These are phyloP conservation scores for Microctonus aethiopoides DNA, from an alignment of 2,888 invertebrate genomes.

Conservation along the genomic window DNA sequence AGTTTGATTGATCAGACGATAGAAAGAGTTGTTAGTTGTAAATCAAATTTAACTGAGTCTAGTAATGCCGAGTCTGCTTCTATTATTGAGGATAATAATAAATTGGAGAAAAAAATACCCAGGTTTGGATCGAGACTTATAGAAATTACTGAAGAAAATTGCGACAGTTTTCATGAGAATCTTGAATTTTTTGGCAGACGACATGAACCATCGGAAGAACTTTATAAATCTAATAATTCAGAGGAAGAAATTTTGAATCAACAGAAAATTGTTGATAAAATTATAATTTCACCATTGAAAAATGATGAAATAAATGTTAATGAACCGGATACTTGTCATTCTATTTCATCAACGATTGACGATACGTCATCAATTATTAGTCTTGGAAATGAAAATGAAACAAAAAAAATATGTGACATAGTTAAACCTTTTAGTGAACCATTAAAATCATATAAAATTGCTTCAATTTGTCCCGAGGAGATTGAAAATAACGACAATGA, in stretches of 20 bases:
- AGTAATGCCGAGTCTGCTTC: slow-evolving; percentile 41
- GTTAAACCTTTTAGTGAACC: slow-evolving; percentile 19
- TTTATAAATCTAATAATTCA: slow-evolving; percentile 38
- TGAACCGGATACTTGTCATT: slow-evolving; percentile 10
- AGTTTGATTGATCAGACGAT: slow-evolving; percentile 58
- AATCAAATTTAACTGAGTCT: slow-evolving; percentile 40
- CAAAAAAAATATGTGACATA: background rate
- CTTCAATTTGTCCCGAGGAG: background rate
- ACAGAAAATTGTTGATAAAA: slow-evolving; percentile 35
- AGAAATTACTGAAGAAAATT: slow-evolving; percentile 62
- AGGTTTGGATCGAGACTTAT: slow-evolving; percentile 54
- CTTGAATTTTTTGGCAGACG: slow-evolving; percentile 60
- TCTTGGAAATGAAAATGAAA: background rate
- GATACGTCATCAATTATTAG: slow-evolving; percentile 10
- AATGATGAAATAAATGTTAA: slow-evolving; percentile 7
- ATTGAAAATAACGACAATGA: slow-evolving; percentile 23
- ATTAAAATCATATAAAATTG: slow-evolving; percentile 18
- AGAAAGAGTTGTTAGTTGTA: slow-evolving; percentile 56
- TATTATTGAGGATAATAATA: slow-evolving; percentile 40
- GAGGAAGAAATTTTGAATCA: slow-evolving; percentile 39
- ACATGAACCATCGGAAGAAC: slow-evolving; percentile 47
- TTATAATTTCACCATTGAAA: slow-evolving; percentile 28
- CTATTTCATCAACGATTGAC: slow-evolving; percentile 16
- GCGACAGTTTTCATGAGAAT: slow-evolving; percentile 63
- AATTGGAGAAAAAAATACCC: slow-evolving; percentile 36